These are phyloP conservation scores for Bos javanicus DNA, from an alignment of 2,113 vertebrate species.

Conservation along the genomic window DNA sequence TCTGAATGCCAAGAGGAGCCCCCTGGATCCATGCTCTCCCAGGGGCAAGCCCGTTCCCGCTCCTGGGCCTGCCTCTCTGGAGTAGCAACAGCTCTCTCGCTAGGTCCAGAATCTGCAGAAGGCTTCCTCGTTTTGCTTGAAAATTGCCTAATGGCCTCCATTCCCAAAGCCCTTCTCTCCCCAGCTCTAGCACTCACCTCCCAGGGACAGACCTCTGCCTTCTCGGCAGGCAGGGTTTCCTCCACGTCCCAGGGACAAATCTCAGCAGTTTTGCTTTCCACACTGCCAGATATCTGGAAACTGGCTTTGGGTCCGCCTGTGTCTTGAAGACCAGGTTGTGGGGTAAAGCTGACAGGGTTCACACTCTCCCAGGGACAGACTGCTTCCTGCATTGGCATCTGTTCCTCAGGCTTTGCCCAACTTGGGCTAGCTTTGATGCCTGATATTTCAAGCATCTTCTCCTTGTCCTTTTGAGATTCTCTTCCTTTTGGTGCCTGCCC, in stretches of 20 bases:
- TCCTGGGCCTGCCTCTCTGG: not conserved
- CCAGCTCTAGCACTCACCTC: slow-evolving; percentile 42
- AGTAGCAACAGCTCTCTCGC: fast-evolving
- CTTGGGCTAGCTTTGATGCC: not conserved
- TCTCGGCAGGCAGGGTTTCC: not conserved
- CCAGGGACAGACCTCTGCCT: slow-evolving; percentile 73
- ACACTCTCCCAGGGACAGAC: slow-evolving; percentile 63
- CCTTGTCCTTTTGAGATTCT: not conserved
- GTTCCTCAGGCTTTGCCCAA: not conserved
- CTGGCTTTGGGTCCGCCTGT: not conserved
- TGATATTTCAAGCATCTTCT: not conserved
- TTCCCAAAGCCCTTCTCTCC: not conserved
- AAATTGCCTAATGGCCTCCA: not conserved
- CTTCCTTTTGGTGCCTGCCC: not conserved
- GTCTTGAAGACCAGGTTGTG: not conserved
- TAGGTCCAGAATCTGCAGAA: not conserved
- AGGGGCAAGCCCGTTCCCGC: not conserved
- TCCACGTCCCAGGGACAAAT: slow-evolving; percentile 76
- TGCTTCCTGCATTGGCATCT: slow-evolving; percentile 8
- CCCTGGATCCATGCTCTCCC: not conserved
- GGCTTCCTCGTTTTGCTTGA: not conserved
- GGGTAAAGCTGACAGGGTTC: fast-evolving
- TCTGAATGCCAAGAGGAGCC: not conserved
- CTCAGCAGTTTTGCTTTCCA: slow-evolving; percentile 22
- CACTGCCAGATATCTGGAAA: not conserved